A percentile compares a stretch with the other conserved stretches of the same genome.
phyloP scores from a whole-genome alignment of 2,797 vertebrate species.

The Oreonectes daqikongensis region DNA sequence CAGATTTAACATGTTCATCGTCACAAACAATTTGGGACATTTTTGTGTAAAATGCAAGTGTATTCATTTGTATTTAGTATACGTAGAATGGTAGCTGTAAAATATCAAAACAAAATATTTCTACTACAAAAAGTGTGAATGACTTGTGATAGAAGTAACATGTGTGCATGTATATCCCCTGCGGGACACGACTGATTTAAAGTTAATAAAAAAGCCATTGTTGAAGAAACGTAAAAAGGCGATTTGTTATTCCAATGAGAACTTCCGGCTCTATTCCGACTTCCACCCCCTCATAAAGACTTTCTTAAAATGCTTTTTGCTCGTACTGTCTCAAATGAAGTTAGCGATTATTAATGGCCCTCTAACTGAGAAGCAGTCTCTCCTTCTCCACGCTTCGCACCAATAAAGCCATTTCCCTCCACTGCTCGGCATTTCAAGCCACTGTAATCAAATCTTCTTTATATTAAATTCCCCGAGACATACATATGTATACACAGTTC shows the following conservation, averaged over 20 bases:
- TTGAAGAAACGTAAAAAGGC: too few species aligned
- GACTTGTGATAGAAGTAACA: too few species aligned
- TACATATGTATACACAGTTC: constrained; percentile 79
- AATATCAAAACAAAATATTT: too few species aligned
- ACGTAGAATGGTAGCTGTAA: too few species aligned
- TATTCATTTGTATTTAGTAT: too few species aligned
- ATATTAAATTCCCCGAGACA: constrained; percentile 78
- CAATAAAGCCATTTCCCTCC: constrained; percentile 78
- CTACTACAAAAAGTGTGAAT: too few species aligned
- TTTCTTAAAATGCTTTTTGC: constrained; percentile 68
- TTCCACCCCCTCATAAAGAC: constrained; percentile 50
- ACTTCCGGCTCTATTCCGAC: constrained; percentile 62
- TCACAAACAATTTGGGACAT: too few species aligned
- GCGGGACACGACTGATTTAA: neutral
- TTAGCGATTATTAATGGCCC: constrained; percentile 79
- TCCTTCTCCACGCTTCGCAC: constrained; percentile 67
- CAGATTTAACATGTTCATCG: too few species aligned
- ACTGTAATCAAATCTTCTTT: constrained; percentile 77
- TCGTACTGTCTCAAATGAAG: constrained; percentile 72
- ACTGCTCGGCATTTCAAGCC: constrained; percentile 67
- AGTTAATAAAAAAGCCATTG: too few species aligned
- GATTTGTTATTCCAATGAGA: constrained; percentile 30
- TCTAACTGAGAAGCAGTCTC: constrained; percentile 68
- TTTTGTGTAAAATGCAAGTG: too few species aligned
- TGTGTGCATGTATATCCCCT: too few species aligned